Percentiles rank a stretch among this genome's conserved stretches.
phyloP scores from a whole-genome alignment of 2,113 vertebrate genomes.

The Hyperopisus bebe region DNA sequence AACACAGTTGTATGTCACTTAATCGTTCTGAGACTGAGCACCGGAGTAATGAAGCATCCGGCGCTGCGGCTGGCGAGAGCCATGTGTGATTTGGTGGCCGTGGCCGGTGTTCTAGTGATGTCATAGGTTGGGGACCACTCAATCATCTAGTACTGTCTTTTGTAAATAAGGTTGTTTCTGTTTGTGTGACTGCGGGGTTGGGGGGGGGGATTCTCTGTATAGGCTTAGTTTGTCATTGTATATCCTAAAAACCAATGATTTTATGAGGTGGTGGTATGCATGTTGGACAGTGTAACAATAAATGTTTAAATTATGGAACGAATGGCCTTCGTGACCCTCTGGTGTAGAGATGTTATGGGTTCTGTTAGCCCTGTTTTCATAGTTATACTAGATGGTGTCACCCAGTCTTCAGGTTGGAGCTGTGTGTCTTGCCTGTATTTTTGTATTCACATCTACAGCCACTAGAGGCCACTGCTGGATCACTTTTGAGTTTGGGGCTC shows the following conservation, averaged over 20 bases:
- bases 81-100: not conserved
- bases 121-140: not conserved
- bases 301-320: conserved; percentile 24
- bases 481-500: not conserved
- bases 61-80: not conserved
- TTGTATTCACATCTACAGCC: not conserved
- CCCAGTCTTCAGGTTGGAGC: not conserved
- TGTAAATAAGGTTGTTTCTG: conserved; percentile 21
- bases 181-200: not conserved
- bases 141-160: conserved; percentile 9
- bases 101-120: not conserved
- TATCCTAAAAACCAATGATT: conserved; percentile 22
- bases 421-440: not conserved
- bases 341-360: not conserved
- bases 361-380: not conserved
- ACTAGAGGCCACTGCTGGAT: not conserved
- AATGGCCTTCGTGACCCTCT: not conserved
- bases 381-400: not conserved
- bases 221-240: conserved; percentile 11
- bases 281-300: conserved; percentile 24
- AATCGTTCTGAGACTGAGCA: not conserved
- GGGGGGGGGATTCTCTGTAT: not conserved
- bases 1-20: not conserved
- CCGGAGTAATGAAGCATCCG: not conserved
- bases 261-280: conserved; percentile 24